Evolutionary conservation across 2,888 invertebrate species (phyloP).

Genomic region (Dolichopus griseipennis): DNA sequence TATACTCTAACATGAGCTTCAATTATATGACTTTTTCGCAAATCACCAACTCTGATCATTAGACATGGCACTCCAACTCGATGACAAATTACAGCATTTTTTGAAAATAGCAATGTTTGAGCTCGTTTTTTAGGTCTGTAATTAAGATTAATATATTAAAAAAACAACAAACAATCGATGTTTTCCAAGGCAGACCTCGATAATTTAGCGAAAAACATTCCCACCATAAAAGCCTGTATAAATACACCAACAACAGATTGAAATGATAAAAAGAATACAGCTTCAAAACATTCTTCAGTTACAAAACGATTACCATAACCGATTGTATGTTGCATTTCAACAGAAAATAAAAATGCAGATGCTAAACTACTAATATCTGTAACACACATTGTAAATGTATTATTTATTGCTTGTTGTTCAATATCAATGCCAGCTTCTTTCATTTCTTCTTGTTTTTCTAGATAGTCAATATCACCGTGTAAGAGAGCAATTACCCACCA

Average conservation of each 20-base stretch:
- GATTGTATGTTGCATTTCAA: conserved; percentile 95
- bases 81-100: conserved; percentile 85
- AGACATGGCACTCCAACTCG: conserved; percentile 85
- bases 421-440: conserved; percentile 11
- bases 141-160: too few relatives aligned
- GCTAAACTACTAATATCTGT: conserved; percentile 78
- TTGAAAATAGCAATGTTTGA: conserved; percentile 88
- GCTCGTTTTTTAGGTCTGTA: conserved; percentile 86
- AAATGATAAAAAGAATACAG: conserved; percentile 82
- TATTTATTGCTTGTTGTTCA: conserved; percentile 26
- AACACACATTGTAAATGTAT: conserved; percentile 76
- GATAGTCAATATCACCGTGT: conserved; percentile 77
- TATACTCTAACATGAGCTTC: conserved; percentile 94
- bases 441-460: conserved; percentile 22
- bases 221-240: conserved; percentile 60
- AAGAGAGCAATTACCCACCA: conserved; percentile 94
- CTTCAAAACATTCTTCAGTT: conserved; percentile 55
- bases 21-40: conserved; percentile 94
- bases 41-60: conserved; percentile 93
- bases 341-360: conserved; percentile 89
- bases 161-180: too few relatives aligned
- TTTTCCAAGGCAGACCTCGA: conserved; percentile 47
- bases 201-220: conserved; percentile 61
- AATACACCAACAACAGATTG: conserved; percentile 73
- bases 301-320: conserved; percentile 47